A percentile compares a stretch with the other conserved stretches of the same genome.
Evolutionary conservation across 2,113 vertebrate species (phyloP).

Genomic region (Murina feae): DNA sequence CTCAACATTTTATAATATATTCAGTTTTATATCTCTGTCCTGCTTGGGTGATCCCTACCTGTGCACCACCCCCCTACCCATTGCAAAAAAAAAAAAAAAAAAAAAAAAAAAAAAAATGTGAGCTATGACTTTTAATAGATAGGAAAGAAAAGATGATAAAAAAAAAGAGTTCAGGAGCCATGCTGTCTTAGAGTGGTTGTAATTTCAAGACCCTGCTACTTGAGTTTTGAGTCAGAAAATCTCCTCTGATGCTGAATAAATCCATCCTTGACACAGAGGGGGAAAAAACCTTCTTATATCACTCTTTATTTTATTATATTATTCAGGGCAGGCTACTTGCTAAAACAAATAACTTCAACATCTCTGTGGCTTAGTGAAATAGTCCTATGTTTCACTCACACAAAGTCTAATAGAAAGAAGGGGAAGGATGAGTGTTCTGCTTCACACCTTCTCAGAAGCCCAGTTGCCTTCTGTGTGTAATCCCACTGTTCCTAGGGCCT

Average conservation of each 20-base stretch:
- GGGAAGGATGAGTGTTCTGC: background rate
- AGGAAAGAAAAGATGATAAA: background rate
- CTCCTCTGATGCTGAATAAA: constrained; percentile 7
- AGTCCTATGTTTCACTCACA: background rate
- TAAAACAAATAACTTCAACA: constrained; percentile 19
- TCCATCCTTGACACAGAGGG: background rate
- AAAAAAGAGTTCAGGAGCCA: background rate
- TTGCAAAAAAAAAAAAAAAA: background rate
- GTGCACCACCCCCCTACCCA: background rate
- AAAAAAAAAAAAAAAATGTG: background rate
- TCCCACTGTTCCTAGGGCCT: background rate
- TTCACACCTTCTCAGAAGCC: background rate
- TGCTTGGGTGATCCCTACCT: background rate
- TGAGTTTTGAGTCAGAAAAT: constrained; percentile 46
- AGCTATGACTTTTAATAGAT: background rate
- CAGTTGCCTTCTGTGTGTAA: background rate
- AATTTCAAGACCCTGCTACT: background rate
- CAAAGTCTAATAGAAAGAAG: background rate
- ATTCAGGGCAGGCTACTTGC: background rate
- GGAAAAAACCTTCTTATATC: background rate
- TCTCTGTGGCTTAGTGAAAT: background rate
- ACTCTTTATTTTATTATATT: background rate
- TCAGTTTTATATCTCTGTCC: background rate
- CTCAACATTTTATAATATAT: background rate
- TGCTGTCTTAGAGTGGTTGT: constrained; percentile 3